Evolutionary conservation across 2,113 vertebrate genomes (phyloP), one percentile per base, ranked within the genome.

Genomic region (Rallus limicola): DNA sequence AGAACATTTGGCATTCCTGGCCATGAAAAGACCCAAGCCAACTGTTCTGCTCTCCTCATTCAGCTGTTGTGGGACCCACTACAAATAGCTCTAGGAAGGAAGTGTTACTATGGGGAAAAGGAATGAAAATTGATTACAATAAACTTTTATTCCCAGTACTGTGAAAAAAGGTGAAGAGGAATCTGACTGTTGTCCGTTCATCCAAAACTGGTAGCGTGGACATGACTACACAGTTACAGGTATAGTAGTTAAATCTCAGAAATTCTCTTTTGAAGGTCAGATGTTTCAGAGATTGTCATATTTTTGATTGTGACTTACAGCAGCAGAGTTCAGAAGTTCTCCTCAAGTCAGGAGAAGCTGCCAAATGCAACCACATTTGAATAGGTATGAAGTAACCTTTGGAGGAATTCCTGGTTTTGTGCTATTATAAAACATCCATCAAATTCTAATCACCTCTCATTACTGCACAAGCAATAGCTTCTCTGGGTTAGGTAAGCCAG

Each of bases 321-420:
- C 53, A 91, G 48, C 56, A 68, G 68, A 64, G 48, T 86, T 92
- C 60, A 79, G 81, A 81, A 93, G 86, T 82, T 87, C 53, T 88
- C 7, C 53, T 83, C 52, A 65, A 91, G n/a, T 79, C 36, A 65
- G 63, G 53, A 84, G 81, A 74, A 93, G 70, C 74, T 95, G 93
- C 82, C 89, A 94, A 95, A 67, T 33, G n/a, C 58, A 92, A 71
- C 58, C 62, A 82, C 36, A 69, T 79, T 94, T 91, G 78, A 89
- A 4, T 75, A 87, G 75, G 62, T 64, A 93, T 25, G 33, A 89
- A 94, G 58, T 80, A 88, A 36, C 56, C 44, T 50, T 80, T 88
- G 82, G 82, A 89, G 78, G 31, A 82, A 59, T 63, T 91, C 38
- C 71, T 89, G 50, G 31, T 18, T 86, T 77, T 70, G 23, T 0